These are phyloP conservation scores for Leptogaster cylindrica DNA, from an alignment of 2,888 invertebrate species.

Conservation along the genomic window DNA sequence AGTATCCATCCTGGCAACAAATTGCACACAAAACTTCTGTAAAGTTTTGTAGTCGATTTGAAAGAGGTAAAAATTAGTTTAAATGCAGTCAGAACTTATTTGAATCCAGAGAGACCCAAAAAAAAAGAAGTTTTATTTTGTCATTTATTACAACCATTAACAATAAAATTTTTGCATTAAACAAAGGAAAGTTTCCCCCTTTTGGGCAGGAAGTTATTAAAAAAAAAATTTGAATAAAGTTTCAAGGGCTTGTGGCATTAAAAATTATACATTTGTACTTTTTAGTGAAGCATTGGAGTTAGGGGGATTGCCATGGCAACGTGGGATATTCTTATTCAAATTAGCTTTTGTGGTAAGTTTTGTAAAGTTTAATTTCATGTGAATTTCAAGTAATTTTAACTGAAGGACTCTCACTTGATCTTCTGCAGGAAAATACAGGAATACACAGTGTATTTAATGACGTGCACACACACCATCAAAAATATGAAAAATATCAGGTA, in stretches of 20 bases:
- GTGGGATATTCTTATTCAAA: slow-evolving; percentile 24
- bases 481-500: too few species aligned
- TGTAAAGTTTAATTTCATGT: slow-evolving; percentile 33
- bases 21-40: too few species aligned
- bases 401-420: slow-evolving; percentile 34
- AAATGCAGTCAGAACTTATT: slow-evolving; percentile 28
- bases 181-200: slow-evolving; percentile 2
- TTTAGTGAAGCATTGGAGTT: neutral
- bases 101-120: slow-evolving; percentile 4
- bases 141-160: slow-evolving; percentile 36
- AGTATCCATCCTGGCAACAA: too few species aligned
- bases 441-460: too few species aligned
- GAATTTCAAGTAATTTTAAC: slow-evolving; percentile 33
- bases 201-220: slow-evolving; percentile 29
- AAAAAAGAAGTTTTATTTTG: slow-evolving; percentile 15
- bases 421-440: too few species aligned
- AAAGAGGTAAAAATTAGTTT: slow-evolving; percentile 16
- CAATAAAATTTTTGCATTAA: slow-evolving; percentile 30
- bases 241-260: slow-evolving; percentile 31
- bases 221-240: slow-evolving; percentile 17
- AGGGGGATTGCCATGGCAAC: neutral
- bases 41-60: too few species aligned
- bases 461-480: too few species aligned
- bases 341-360: slow-evolving; percentile 32
- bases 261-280: slow-evolving; percentile 21